Conservation (phyloP, 2,797 vertebrate genomes). For the Schizopygopsis malacanthus region DNA sequence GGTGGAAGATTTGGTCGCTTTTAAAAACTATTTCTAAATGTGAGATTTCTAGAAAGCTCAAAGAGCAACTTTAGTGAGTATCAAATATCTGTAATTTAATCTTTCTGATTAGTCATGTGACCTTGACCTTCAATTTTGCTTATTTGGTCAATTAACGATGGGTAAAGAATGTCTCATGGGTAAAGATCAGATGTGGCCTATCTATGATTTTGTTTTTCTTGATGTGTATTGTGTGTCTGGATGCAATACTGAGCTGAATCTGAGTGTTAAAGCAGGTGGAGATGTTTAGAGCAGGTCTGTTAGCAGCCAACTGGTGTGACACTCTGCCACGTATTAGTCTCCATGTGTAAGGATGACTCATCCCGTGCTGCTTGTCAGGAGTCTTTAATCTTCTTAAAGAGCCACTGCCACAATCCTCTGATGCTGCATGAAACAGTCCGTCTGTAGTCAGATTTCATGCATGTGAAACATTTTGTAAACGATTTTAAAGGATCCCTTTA, state of each 20-base stretch:
- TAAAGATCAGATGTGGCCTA: neutral
- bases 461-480: neutral
- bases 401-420: slow-evolving; percentile 28
- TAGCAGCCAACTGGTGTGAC: slow-evolving; percentile 54
- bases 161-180: neutral
- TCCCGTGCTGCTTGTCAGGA: slow-evolving; percentile 34
- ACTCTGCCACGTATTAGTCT: slow-evolving; percentile 47
- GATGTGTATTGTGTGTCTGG: neutral
- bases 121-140: neutral
- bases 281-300: slow-evolving; percentile 52
- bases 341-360: slow-evolving; percentile 44
- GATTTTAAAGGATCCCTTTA: neutral
- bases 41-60: neutral
- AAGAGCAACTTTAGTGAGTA: neutral
- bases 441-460: slow-evolving; percentile 23
- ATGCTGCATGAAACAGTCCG: slow-evolving; percentile 25
- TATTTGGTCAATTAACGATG: neutral
- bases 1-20: neutral
- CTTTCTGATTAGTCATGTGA: neutral
- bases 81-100: neutral
- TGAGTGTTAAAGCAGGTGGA: slow-evolving; percentile 37
- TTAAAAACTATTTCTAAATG: neutral
- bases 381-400: slow-evolving; percentile 56
- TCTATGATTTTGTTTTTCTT: neutral
- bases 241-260: slow-evolving; percentile 48